phyloP scores from a whole-genome alignment of 2,113 vertebrate species.

The Antidorcas marsupialis region DNA sequence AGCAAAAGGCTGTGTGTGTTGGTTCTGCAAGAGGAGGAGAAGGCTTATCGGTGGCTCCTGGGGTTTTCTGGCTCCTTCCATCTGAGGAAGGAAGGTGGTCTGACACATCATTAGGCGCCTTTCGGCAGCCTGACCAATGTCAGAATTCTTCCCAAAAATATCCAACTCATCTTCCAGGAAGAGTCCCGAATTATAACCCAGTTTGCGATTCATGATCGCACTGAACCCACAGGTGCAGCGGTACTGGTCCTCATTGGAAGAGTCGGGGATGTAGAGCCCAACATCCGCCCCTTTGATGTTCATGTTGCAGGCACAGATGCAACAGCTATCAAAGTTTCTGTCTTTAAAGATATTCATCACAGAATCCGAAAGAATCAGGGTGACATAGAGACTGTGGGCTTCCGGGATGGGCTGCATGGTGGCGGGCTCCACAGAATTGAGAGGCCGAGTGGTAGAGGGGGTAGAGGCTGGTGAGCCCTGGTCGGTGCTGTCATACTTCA shows the following conservation, averaged over 20 bases:
- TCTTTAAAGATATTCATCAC: constrained; percentile 98
- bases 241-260: constrained; percentile 96
- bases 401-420: constrained; percentile 90
- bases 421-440: constrained; percentile 93
- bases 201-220: constrained; percentile 94
- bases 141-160: constrained; percentile 95
- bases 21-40: constrained; percentile 92
- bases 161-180: constrained; percentile 98
- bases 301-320: constrained; percentile 98
- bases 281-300: constrained; percentile 98
- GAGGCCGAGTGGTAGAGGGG: constrained; percentile 92
- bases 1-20: constrained; percentile 93
- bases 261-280: constrained; percentile 95
- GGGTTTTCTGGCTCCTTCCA: constrained; percentile 82
- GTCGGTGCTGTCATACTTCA: constrained; percentile 96
- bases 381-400: constrained; percentile 94
- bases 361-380: constrained; percentile 94
- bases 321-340: constrained; percentile 98
- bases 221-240: constrained; percentile 98
- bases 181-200: constrained; percentile 94
- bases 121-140: constrained; percentile 92
- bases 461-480: constrained; percentile 96
- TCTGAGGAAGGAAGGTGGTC: constrained; percentile 82
- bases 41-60: constrained; percentile 85
- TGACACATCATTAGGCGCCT: constrained; percentile 91